Percentiles rank a stretch among this genome's conserved stretches.
phyloP scores from a whole-genome alignment of 2,888 invertebrate genomes.

The Zaprionus obscuricornis region DNA sequence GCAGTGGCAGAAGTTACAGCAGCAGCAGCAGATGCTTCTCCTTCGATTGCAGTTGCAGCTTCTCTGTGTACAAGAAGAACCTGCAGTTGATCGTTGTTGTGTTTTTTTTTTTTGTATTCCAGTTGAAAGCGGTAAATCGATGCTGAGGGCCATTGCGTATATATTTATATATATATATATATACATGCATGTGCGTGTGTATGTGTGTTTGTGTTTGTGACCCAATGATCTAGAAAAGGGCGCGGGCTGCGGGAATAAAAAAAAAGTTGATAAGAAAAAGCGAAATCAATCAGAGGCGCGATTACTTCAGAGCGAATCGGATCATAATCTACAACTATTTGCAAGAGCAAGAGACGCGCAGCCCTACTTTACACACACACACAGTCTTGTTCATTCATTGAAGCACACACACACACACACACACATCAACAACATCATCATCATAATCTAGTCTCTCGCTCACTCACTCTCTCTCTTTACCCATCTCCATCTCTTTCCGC shows the following conservation, averaged over 20 bases:
- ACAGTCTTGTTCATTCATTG: conserved; percentile 41
- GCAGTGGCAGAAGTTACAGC: no score
- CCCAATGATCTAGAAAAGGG: conserved; percentile 74
- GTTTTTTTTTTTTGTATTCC: no score
- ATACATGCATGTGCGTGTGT: neutral
- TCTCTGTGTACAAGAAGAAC: conserved; percentile 2
- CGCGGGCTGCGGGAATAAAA: conserved; percentile 44
- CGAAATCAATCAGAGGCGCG: conserved; percentile 57
- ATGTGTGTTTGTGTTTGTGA: conserved; percentile 33
- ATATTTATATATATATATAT: conserved; percentile 21
- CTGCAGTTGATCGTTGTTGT: conserved; percentile 20
- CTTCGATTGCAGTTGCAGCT: conserved; percentile 25
- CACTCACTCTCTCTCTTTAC: conserved; percentile 28
- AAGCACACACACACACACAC: conserved; percentile 12
- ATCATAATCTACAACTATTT: conserved; percentile 34
- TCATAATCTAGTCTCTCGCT: no score
- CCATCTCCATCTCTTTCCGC: conserved; percentile 1
- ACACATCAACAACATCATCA: no score
- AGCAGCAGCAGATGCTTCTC: conserved; percentile 19
- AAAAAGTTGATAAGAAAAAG: conserved; percentile 43
- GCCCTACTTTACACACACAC: conserved; percentile 34
- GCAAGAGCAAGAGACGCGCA: conserved; percentile 15
- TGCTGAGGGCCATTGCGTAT: conserved; percentile 58
- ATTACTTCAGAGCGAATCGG: conserved; percentile 43
- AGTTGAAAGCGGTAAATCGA: conserved; percentile 74